Evolutionary conservation across 2,888 invertebrate genomes (phyloP), one percentile per base, ranked within the genome.

Genomic region (Agriopis aurantiaria): DNA sequence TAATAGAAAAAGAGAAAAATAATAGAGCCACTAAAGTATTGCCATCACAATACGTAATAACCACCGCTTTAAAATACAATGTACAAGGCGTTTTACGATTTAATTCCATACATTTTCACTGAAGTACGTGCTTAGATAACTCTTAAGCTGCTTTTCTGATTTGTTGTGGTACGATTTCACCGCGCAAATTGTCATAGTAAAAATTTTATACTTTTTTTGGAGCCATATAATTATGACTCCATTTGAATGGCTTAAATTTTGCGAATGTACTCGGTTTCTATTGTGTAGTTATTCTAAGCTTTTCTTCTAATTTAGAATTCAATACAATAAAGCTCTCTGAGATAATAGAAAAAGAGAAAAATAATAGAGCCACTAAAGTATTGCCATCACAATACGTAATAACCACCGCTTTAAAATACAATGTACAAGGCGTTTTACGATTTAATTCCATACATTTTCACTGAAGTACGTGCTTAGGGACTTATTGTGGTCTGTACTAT

Each of bases 61-160:
- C 43, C 46, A 3, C 52, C 68, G 46, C 23, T 72, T 59, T 67
- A 74, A 77, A 82, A 81, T 74, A 84, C 82, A 82, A 80, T 82
- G 82, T 82, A 73, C 74, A 59, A 74, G 65, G 61, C 73, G 76
- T 82, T 84, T 84, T 83, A 83, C 84, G 81, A 83, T 84, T 82
- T 82, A 82, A 84, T 84, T 83, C 77, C 80, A 74, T 77, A 82
- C 77, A 77, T 82, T 80, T 76, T 69, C 73, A 69, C 76, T 76
- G 70, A 76, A 80, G 80, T 76, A 72, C 78, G 81, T 80, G 69
- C 78, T 80, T 77, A 77, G 77, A n/a, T n/a, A n/a, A n/a, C n/a
- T n/a, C n/a, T n/a, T n/a, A n/a, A n/a, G n/a, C n/a, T n/a, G n/a
- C n/a, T n/a, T n/a, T n/a, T n/a, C n/a, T n/a, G n/a, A n/a, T n/a